phyloP scores from a whole-genome alignment of 2,888 invertebrate species.

The Lysandra coridon region DNA sequence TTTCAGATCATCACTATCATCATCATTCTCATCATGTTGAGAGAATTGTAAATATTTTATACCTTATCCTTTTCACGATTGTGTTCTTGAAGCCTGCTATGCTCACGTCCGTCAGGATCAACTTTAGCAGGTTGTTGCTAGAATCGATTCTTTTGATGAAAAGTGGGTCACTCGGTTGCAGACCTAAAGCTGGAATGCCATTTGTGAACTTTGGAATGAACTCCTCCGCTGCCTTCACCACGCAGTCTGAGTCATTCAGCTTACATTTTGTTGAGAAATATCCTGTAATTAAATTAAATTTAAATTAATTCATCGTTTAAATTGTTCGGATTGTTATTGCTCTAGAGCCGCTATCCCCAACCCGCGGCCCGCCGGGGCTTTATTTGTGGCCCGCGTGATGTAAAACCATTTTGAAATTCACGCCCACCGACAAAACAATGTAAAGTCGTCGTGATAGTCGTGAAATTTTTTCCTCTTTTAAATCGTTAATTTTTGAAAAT shows the following conservation, averaged over 20 bases:
- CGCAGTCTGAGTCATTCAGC: slow-evolving; percentile 32
- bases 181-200: slow-evolving; percentile 41
- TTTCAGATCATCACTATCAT: too few relatives aligned
- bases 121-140: slow-evolving; percentile 46
- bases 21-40: neutral
- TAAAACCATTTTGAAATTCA: too few relatives aligned
- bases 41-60: slow-evolving; percentile 43
- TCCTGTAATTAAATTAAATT: neutral
- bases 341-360: too few relatives aligned
- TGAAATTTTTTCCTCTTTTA: too few relatives aligned
- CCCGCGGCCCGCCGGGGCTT: too few relatives aligned
- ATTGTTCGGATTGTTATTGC: too few relatives aligned
- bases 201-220: slow-evolving; percentile 35
- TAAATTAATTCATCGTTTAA: neutral
- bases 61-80: slow-evolving; percentile 51
- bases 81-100: slow-evolving; percentile 53
- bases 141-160: slow-evolving; percentile 50
- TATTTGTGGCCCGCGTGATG: too few relatives aligned
- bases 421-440: too few relatives aligned
- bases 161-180: slow-evolving; percentile 52
- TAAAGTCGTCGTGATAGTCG: too few relatives aligned
- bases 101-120: slow-evolving; percentile 48
- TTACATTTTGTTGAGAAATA: slow-evolving; percentile 48
- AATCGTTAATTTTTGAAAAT: too few relatives aligned
- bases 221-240: slow-evolving; percentile 30